phyloP scores from a whole-genome alignment of 2,797 vertebrate species.

The Neosilurus mollespiculum region DNA sequence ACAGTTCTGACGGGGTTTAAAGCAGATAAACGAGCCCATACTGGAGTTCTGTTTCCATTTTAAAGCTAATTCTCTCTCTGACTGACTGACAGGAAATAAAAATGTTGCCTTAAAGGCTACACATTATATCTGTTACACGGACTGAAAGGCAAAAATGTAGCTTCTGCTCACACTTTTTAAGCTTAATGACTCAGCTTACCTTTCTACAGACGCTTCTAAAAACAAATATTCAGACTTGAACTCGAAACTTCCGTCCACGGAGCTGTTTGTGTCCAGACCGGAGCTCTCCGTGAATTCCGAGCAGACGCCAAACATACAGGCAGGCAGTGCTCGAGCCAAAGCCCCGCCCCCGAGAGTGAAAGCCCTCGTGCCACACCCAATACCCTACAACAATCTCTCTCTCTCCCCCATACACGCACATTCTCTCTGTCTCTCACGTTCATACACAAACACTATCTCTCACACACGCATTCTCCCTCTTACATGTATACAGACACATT shows the following conservation, averaged over 20 bases:
- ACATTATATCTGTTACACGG: not conserved
- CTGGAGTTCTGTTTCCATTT: too few species aligned
- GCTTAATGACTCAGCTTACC: constrained; percentile 30
- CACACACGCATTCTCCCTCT: too few species aligned
- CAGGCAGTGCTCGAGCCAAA: not conserved
- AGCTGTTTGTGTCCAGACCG: constrained; percentile 22
- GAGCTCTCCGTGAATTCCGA: constrained; percentile 46
- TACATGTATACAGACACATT: too few species aligned
- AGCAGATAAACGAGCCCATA: too few species aligned
- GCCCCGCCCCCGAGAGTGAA: constrained; percentile 56
- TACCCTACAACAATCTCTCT: not conserved
- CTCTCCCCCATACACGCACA: not conserved
- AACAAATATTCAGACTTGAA: constrained; percentile 5
- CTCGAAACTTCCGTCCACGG: constrained; percentile 29
- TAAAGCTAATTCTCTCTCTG: too few species aligned
- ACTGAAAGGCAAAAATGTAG: not conserved
- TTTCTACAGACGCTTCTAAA: constrained; percentile 10
- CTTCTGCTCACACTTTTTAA: not conserved
- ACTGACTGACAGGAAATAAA: not conserved
- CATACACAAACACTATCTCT: too few species aligned
- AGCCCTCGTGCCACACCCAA: constrained; percentile 52
- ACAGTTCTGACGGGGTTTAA: not conserved
- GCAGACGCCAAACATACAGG: constrained; percentile 11
- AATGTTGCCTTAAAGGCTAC: not conserved
- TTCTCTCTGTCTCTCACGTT: too few species aligned